Conservation (phyloP, 2,888 invertebrate genomes). For the Creontiades dilutus region DNA sequence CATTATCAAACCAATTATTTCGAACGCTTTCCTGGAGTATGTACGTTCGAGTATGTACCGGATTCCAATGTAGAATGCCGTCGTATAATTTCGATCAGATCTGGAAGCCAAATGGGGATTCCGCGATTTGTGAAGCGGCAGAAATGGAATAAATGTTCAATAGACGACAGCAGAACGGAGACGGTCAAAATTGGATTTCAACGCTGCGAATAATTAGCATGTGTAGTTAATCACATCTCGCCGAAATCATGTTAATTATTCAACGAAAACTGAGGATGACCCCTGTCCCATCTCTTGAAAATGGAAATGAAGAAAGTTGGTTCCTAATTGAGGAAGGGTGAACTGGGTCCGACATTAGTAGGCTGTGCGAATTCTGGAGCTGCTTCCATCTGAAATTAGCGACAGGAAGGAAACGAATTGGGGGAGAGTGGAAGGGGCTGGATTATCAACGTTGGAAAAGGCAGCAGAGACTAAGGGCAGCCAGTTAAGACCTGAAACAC, state of each 20-base stretch:
- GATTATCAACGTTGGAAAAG: slow-evolving; percentile 16
- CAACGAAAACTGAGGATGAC: slow-evolving; percentile 7
- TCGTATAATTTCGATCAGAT: too few relatives aligned
- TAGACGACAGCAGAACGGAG: background rate
- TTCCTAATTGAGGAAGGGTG: slow-evolving; percentile 25
- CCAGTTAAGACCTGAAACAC: slow-evolving; percentile 14
- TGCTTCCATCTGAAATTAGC: background rate
- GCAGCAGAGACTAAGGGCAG: background rate
- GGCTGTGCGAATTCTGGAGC: background rate
- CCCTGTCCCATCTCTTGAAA: slow-evolving; percentile 3
- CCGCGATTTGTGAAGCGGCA: background rate
- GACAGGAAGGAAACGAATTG: slow-evolving; percentile 21
- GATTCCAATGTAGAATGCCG: too few relatives aligned
- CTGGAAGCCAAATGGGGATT: background rate
- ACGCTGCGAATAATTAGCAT: background rate
- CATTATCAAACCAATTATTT: too few relatives aligned
- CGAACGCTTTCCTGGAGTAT: too few relatives aligned
- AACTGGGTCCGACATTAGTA: background rate
- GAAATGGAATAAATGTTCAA: background rate
- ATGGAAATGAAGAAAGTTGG: slow-evolving; percentile 41
- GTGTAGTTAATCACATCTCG: slow-evolving; percentile 24
- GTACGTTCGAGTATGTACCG: too few relatives aligned
- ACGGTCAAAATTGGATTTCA: slow-evolving; percentile 21
- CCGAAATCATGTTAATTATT: slow-evolving; percentile 48
- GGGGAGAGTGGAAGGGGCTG: background rate